Conservation (phyloP, 2,888 invertebrate species). For the Laothoe populi region DNA sequence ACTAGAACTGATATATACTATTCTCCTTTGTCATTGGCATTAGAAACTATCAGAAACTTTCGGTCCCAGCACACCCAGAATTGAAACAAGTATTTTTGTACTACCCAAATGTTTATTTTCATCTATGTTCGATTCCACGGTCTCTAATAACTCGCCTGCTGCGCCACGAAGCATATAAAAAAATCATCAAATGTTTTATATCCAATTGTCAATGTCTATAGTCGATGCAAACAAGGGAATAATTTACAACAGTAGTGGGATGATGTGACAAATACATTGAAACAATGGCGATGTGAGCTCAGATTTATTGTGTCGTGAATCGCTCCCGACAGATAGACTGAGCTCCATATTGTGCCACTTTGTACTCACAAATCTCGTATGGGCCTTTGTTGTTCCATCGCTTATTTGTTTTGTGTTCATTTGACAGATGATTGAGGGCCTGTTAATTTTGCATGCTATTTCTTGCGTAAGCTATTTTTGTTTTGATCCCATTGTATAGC, state of each 20-base stretch:
- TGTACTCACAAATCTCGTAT: conserved; percentile 7
- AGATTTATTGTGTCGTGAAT: conserved; percentile 42
- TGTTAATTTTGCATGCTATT: not conserved
- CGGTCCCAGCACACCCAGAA: too few species aligned
- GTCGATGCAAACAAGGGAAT: not conserved
- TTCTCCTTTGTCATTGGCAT: too few species aligned
- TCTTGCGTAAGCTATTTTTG: too few species aligned
- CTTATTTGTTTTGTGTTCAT: not conserved
- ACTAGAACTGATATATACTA: too few species aligned
- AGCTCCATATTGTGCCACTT: conserved; percentile 3
- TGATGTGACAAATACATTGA: conserved; percentile 37
- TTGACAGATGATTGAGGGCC: not conserved
- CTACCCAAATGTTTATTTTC: too few species aligned
- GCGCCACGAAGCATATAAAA: too few species aligned
- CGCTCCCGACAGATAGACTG: conserved; percentile 29
- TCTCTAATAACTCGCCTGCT: too few species aligned
- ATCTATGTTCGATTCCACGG: too few species aligned
- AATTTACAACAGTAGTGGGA: conserved; percentile 32
- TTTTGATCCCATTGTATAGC: too few species aligned
- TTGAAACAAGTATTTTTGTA: too few species aligned
- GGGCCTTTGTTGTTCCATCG: conserved; percentile 4
- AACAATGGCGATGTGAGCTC: conserved; percentile 36
- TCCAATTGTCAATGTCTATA: not conserved
- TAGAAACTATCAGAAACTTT: too few species aligned
- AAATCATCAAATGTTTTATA: not conserved